Percentiles rank a stretch among this genome's conserved stretches.
These are phyloP conservation scores for Lacanobia wlatinum DNA, from an alignment of 2,888 invertebrate species.

Conservation along the genomic window DNA sequence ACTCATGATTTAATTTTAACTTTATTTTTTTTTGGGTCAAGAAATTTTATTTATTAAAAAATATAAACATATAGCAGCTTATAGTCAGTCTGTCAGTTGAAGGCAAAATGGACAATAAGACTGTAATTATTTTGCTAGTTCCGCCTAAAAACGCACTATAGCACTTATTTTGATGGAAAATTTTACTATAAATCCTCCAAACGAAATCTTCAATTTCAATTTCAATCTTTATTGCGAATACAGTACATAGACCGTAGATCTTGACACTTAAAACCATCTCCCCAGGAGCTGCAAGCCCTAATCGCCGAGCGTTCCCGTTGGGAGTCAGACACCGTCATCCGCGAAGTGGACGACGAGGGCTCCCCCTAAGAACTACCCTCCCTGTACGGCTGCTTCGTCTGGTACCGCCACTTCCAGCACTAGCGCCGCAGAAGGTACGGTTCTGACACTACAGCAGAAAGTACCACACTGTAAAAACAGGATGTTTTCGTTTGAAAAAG, in stretches of 20 bases:
- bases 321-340: constrained; percentile 93
- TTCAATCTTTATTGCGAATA: too few relatives aligned
- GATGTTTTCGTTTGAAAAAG: constrained; percentile 42
- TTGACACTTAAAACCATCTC: constrained; percentile 22
- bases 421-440: constrained; percentile 42
- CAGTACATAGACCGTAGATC: too few relatives aligned
- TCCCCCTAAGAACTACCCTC: constrained; percentile 84
- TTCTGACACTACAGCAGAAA: constrained; percentile 29
- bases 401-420: constrained; percentile 68
- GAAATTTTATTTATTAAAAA: too few relatives aligned
- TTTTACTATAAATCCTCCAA: neutral
- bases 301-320: constrained; percentile 91
- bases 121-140: neutral
- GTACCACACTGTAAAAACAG: constrained; percentile 44
- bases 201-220: too few relatives aligned
- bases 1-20: too few relatives aligned
- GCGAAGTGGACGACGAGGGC: constrained; percentile 93
- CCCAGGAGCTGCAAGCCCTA: constrained; percentile 91
- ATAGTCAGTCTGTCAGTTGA: too few relatives aligned
- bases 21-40: too few relatives aligned
- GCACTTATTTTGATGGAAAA: neutral
- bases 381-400: constrained; percentile 68
- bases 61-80: too few relatives aligned
- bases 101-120: too few relatives aligned
- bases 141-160: neutral